A percentile compares a stretch with the other conserved stretches of the same genome.
Evolutionary conservation across 2,113 vertebrate species (phyloP).

Genomic region (Phyllopteryx taeniolatus): DNA sequence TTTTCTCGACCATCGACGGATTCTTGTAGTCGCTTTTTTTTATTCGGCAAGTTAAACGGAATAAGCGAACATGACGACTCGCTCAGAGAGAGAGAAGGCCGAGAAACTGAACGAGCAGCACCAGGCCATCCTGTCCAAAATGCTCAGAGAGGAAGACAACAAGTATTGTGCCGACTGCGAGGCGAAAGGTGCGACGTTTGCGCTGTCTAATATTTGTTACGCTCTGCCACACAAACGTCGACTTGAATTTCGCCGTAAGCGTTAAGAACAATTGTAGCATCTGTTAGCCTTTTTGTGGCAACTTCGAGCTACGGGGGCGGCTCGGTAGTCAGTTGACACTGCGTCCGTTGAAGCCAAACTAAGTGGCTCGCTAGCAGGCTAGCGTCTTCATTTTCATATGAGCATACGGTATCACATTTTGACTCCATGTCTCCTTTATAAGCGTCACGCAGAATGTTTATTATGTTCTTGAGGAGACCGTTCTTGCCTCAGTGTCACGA

Average conservation of each 20-base stretch:
- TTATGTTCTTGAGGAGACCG: background rate
- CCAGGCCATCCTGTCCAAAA: conserved; percentile 92
- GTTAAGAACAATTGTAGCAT: background rate
- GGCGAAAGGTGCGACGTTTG: conserved; percentile 81
- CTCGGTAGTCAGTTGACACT: conserved; percentile 60
- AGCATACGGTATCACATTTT: conserved; percentile 10
- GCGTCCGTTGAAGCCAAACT: conserved; percentile 49
- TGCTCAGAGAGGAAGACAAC: conserved; percentile 95
- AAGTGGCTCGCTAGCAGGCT: conserved; percentile 58
- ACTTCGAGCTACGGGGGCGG: conserved; percentile 13
- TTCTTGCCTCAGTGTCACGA: background rate
- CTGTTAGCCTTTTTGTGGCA: conserved; percentile 25
- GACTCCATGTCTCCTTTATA: background rate
- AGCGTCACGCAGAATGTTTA: background rate
- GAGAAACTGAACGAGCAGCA: conserved; percentile 96
- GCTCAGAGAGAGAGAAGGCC: conserved; percentile 91
- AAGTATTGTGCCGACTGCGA: conserved; percentile 98
- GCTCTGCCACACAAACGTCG: background rate
- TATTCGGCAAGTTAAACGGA: background rate
- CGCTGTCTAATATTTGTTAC: background rate
- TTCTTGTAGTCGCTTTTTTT: conserved; percentile 9
- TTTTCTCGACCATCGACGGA: conserved; percentile 35
- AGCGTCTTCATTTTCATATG: conserved; percentile 43
- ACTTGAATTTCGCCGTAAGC: background rate
- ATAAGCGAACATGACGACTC: conserved; percentile 81